Conservation (phyloP, 2,888 invertebrate species). For the Chorisops tibialis region DNA sequence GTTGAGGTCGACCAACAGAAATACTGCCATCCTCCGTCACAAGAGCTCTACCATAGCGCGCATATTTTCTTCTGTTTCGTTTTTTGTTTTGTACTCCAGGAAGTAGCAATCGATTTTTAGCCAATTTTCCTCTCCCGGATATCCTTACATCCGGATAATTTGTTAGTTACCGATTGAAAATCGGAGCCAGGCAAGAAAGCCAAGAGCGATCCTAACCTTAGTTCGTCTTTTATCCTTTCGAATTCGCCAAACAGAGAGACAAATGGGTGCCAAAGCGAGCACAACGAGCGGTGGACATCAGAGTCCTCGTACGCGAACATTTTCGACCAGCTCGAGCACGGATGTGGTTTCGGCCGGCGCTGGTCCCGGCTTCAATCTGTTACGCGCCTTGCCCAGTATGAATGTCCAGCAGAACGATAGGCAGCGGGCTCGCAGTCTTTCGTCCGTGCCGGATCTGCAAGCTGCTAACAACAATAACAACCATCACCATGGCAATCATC, state of each 20-base stretch:
- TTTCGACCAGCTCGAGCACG: slow-evolving; percentile 69
- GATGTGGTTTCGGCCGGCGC: slow-evolving; percentile 58
- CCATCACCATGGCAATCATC: slow-evolving; percentile 35
- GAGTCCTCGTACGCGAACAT: slow-evolving; percentile 71
- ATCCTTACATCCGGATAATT: no score
- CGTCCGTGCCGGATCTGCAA: slow-evolving; percentile 75
- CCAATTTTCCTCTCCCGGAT: slow-evolving; percentile 6
- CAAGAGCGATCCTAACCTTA: background rate
- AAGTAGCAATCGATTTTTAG: slow-evolving; percentile 25
- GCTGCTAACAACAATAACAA: slow-evolving; percentile 41
- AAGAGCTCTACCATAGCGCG: slow-evolving; percentile 14
- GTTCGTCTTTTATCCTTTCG: background rate
- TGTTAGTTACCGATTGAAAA: background rate
- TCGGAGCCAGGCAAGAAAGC: background rate
- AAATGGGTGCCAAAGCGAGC: slow-evolving; percentile 82
- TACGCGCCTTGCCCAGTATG: slow-evolving; percentile 69
- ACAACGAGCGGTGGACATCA: slow-evolving; percentile 65
- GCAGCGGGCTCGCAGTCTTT: slow-evolving; percentile 77
- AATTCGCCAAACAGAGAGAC: background rate
- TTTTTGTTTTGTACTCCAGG: no score
- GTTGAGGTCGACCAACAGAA: background rate
- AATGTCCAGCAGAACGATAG: slow-evolving; percentile 69
- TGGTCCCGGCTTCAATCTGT: slow-evolving; percentile 63
- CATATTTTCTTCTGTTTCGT: background rate
- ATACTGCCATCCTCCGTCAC: background rate